Evolutionary conservation across 2,888 invertebrate species (phyloP).

Genomic region (Xylota segnis): DNA sequence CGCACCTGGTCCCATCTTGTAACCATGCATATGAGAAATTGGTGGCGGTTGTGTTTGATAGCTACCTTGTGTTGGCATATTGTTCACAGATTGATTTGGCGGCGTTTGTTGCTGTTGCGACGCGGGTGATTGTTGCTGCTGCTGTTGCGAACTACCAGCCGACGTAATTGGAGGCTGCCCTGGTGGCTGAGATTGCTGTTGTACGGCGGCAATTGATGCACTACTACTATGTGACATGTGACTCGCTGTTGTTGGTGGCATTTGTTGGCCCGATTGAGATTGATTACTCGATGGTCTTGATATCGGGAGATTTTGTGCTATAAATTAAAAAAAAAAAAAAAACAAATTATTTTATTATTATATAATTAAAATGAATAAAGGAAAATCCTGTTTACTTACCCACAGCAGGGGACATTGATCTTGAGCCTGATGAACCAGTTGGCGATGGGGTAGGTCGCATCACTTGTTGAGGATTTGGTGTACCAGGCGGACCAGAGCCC

Average conservation of each 20-base stretch:
- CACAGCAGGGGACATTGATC: constrained; percentile 99
- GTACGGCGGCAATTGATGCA: constrained; percentile 81
- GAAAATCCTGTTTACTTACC: constrained; percentile 87
- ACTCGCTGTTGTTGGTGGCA: constrained; percentile 82
- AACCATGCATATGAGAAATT: constrained; percentile 85
- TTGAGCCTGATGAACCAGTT: constrained; percentile 96
- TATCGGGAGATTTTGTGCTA: constrained; percentile 95
- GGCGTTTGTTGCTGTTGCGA: constrained; percentile 82
- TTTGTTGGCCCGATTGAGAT: constrained; percentile 86
- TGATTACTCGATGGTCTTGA: constrained; percentile 96
- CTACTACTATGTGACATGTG: constrained; percentile 79
- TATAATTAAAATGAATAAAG: neutral
- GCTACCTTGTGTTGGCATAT: constrained; percentile 82
- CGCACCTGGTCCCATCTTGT: constrained; percentile 88
- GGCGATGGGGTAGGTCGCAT: constrained; percentile 97
- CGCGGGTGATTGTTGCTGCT: constrained; percentile 83
- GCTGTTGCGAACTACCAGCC: constrained; percentile 82
- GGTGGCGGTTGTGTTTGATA: constrained; percentile 80
- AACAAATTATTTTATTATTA: neutral
- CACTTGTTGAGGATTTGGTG: constrained; percentile 90
- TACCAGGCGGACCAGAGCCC: constrained; percentile 86
- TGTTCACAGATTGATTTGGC: constrained; percentile 82
- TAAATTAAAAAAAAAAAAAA: constrained; percentile 8
- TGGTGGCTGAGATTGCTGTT: constrained; percentile 81
- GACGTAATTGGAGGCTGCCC: constrained; percentile 78